phyloP scores from a whole-genome alignment of 2,797 vertebrate species.

The Hippoglossus hippoglossus region DNA sequence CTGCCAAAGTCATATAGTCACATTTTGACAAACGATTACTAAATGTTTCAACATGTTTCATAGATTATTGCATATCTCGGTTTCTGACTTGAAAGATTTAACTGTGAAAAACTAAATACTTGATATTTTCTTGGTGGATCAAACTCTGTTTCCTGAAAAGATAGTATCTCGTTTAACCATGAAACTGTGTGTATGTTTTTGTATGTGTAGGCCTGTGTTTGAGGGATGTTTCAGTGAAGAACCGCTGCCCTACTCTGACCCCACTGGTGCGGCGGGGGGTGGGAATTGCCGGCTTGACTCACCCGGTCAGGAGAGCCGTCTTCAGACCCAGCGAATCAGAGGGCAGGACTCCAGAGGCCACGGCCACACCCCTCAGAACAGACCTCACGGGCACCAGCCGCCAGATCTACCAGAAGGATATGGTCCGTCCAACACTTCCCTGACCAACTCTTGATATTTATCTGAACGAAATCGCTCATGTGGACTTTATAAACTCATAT shows the following conservation, averaged over 20 bases:
- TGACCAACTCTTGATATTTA: background rate
- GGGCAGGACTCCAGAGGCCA: constrained; percentile 90
- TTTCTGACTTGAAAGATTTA: too few relatives aligned
- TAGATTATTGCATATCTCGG: background rate
- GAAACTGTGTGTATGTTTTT: constrained; percentile 3
- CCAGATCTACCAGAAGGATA: constrained; percentile 93
- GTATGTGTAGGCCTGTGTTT: constrained; percentile 84
- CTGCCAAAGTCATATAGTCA: background rate
- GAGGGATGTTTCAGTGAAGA: constrained; percentile 98
- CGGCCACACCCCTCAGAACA: constrained; percentile 93
- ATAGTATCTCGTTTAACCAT: background rate
- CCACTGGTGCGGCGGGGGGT: constrained; percentile 92
- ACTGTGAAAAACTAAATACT: background rate
- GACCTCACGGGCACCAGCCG: constrained; percentile 94
- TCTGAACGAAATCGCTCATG: background rate
- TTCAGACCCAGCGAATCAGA: constrained; percentile 92
- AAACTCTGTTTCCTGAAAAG: background rate
- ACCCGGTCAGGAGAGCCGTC: constrained; percentile 91
- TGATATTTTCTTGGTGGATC: background rate
- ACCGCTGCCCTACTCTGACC: constrained; percentile 93
- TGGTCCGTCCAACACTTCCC: constrained; percentile 50
- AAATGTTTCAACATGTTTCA: background rate
- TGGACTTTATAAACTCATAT: background rate
- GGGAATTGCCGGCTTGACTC: constrained; percentile 93
- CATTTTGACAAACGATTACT: background rate